A percentile compares a stretch with the other conserved stretches of the same genome.
phyloP scores from a whole-genome alignment of 1,140 invertebrate species.

The Pygmarrhopalites habei region DNA sequence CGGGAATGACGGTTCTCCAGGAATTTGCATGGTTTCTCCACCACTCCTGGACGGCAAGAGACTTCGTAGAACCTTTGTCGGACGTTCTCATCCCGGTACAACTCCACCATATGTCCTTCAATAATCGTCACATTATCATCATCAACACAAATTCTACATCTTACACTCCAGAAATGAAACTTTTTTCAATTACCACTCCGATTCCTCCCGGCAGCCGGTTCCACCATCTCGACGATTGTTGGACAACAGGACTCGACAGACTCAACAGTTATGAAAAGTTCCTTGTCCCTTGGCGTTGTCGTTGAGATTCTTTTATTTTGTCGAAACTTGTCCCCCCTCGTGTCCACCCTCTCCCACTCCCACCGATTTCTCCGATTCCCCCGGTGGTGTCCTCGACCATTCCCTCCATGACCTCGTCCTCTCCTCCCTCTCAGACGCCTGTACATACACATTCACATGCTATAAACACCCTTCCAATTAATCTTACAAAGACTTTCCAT shows the following conservation, averaged over 20 bases:
- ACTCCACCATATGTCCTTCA: conserved; percentile 32
- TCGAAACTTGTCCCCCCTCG: background rate
- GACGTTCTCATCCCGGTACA: conserved; percentile 40
- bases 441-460: background rate
- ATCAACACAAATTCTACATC: background rate
- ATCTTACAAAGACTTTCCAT: background rate
- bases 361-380: background rate
- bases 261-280: background rate
- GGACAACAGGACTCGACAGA: conserved; percentile 58
- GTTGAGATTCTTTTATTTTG: background rate
- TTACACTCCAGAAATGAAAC: background rate
- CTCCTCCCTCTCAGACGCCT: background rate
- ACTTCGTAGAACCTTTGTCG: conserved; percentile 65
- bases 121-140: background rate
- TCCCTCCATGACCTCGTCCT: background rate
- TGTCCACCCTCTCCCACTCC: background rate
- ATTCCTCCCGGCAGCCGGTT: conserved; percentile 67
- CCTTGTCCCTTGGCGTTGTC: background rate
- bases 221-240: conserved; percentile 62
- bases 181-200: conserved; percentile 41
- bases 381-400: background rate
- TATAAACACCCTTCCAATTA: background rate
- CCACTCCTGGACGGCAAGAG: conserved; percentile 62
- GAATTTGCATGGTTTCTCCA: conserved; percentile 66
- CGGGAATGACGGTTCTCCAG: conserved; percentile 60